Conservation (phyloP, 2,888 invertebrate species). For the Drepanosiphum platanoidis region DNA sequence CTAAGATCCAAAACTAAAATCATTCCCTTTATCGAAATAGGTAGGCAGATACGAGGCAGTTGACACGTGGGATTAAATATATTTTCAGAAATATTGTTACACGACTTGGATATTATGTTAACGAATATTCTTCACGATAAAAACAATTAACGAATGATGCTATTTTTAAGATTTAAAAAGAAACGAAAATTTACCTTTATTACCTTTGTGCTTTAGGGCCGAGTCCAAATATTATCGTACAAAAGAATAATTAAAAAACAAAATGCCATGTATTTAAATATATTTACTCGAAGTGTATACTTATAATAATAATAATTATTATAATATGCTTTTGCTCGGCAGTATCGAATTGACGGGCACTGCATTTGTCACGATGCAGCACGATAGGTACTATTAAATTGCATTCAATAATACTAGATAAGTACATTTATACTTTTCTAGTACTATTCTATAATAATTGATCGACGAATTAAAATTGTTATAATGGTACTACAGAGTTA, state of each 20-base stretch:
- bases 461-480: conserved; percentile 33
- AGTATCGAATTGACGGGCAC: not conserved
- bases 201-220: too few relatives aligned
- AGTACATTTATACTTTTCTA: too few relatives aligned
- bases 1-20: not conserved
- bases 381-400: not conserved
- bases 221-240: too few relatives aligned
- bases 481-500: not conserved
- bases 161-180: not conserved
- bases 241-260: too few relatives aligned
- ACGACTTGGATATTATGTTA: not conserved
- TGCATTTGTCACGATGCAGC: conserved; percentile 12
- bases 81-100: not conserved
- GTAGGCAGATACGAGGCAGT: too few relatives aligned
- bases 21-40: not conserved
- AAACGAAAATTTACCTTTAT: too few relatives aligned
- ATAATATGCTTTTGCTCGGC: not conserved
- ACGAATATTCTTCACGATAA: not conserved
- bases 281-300: too few relatives aligned
- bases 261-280: too few relatives aligned
- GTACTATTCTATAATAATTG: too few relatives aligned
- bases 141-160: not conserved
- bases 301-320: too few relatives aligned
- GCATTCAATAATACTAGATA: not conserved
- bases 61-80: too few relatives aligned